phyloP scores from a whole-genome alignment of 2,113 vertebrate species.

The Acanthochromis polyacanthus region DNA sequence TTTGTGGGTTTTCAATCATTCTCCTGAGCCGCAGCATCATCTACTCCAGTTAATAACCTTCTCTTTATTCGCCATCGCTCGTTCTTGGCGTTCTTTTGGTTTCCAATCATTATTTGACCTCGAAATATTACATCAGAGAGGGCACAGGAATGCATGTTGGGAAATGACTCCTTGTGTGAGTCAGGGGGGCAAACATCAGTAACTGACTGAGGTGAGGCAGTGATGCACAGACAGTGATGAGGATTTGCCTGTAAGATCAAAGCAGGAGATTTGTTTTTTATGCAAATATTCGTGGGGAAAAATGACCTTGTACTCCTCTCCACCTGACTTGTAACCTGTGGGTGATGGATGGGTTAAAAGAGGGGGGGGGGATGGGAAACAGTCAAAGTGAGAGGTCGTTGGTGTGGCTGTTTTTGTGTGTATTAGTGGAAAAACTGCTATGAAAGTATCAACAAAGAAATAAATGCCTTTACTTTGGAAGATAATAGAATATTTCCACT shows the following conservation, averaged over 20 bases:
- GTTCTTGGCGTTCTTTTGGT: constrained; percentile 10
- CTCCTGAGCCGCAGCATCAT: background rate
- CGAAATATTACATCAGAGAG: background rate
- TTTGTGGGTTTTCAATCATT: background rate
- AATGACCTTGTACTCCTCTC: constrained; percentile 29
- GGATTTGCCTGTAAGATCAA: constrained; percentile 64
- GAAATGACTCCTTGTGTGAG: constrained; percentile 14
- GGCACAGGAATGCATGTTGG: background rate
- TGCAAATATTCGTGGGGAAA: constrained; percentile 18
- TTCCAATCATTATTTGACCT: constrained; percentile 14
- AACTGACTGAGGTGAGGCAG: constrained; percentile 29
- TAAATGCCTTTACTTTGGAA: background rate
- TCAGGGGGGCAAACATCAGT: constrained; percentile 16
- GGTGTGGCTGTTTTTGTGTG: background rate
- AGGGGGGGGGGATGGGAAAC: too few relatives aligned
- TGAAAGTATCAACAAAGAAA: background rate
- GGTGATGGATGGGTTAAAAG: constrained; percentile 31
- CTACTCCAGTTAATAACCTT: background rate
- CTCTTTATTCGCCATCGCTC: background rate
- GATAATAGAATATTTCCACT: too few relatives aligned
- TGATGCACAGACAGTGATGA: constrained; percentile 37
- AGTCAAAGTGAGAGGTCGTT: too few relatives aligned
- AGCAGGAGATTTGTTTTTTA: constrained; percentile 34
- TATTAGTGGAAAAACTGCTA: background rate
- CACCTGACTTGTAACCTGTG: constrained; percentile 46